Base-by-base conservation (phyloP, 1,140 invertebrate genomes). In the Elymnias hypermnestra region DNA sequence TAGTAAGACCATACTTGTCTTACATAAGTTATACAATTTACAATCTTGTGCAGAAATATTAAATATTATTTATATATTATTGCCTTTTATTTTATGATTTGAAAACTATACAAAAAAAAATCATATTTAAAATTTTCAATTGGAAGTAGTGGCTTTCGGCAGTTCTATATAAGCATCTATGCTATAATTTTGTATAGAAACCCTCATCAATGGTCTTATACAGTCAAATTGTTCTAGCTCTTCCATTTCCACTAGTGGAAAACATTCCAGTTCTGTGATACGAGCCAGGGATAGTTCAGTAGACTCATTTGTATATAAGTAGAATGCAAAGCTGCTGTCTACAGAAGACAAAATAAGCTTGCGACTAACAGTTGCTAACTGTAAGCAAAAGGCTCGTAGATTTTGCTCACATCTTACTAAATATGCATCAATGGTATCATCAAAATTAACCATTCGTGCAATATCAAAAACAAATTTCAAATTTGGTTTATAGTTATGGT, bases 381-480 rank as follows among this genome's bases (percentile, higher is more conserved):
- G 89, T 10, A 91, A 70, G 54, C 87, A 90, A 56, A 90, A 87
- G 9, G 87, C 87, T 45, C 89, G 81, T 12, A 91, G 64, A 50
- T 85, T 87, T 64, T 90, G 88, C 67, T 91, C 89, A 7, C 82
- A 82, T 61, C 89, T 87, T 3, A 90, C 66, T 49, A 90, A 88
- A 74, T 90, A 91, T 2, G 89, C 86, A 72, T 90, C 90, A 5
- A 15, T 36, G 6, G 63, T 75, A 21, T 78, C 66, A 28, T 81
- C 61, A 43, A 44, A 61, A 1, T 35, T 5, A 14, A 39, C 51
- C 15, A 61, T 62, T 47, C 68, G 73, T 23, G 85, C 47, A 19
- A 90, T 53, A 63, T 90, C 83, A 60, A 91, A 90, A 15, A 89
- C 72, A 72, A 89, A 89, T 57, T 87, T 89, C 53, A 89, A 74